Evolutionary conservation across 2,888 invertebrate species (phyloP).

Genomic region (Ichneumon xanthorius): DNA sequence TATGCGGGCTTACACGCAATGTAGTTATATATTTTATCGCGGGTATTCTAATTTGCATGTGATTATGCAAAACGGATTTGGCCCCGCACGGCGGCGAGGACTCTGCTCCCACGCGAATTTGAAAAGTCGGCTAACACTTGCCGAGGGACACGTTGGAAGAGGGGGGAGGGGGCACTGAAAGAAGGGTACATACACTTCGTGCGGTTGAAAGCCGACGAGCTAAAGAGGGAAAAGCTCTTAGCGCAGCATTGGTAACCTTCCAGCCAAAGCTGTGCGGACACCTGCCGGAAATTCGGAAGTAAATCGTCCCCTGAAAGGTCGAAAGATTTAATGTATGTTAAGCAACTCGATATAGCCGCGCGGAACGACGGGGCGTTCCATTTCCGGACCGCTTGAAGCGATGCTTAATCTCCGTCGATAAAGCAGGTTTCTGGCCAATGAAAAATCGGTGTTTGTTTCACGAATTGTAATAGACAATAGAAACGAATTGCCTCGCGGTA

Average conservation of each 20-base stretch:
- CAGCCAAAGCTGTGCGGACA: conserved; percentile 21
- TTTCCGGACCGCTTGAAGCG: not conserved
- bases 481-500: not conserved
- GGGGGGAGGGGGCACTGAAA: not conserved
- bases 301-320: conserved; percentile 36
- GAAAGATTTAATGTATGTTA: conserved; percentile 24
- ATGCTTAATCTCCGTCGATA: not conserved
- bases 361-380: not conserved
- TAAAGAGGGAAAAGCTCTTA: conserved; percentile 55
- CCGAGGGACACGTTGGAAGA: not conserved
- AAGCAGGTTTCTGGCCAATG: not conserved
- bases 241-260: conserved; percentile 15
- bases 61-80: conserved; percentile 74
- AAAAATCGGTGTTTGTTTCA: not conserved
- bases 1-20: conserved; percentile 65
- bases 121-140: conserved; percentile 59
- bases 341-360: conserved; percentile 10
- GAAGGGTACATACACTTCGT: conserved; percentile 35
- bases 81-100: conserved; percentile 26
- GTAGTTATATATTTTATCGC: conserved; percentile 58
- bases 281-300: conserved; percentile 38
- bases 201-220: conserved; percentile 23
- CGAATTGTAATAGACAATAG: too few species aligned
- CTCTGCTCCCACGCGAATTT: conserved; percentile 62
- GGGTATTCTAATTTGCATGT: conserved; percentile 67